phyloP scores from a whole-genome alignment of 2,113 vertebrate species.

The Lethenteron camtschaticum region DNA sequence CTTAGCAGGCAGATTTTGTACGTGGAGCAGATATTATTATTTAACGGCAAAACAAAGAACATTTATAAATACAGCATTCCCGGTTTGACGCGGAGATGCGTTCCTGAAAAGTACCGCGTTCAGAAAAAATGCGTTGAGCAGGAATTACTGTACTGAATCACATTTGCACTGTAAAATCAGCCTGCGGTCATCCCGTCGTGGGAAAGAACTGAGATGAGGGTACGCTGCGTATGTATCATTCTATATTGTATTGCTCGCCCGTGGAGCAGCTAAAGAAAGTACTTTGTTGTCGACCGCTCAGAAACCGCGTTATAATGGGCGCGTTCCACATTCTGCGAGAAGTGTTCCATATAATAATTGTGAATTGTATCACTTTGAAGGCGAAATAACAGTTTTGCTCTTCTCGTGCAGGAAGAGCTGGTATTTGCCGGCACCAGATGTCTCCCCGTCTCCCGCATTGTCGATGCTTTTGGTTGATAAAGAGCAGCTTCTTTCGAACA shows the following conservation, averaged over 20 bases:
- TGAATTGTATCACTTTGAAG: background rate
- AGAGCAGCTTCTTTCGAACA: slow-evolving; percentile 39
- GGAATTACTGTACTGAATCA: too few species aligned
- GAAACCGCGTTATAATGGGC: background rate
- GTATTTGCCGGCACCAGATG: slow-evolving; percentile 60
- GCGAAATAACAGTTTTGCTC: background rate
- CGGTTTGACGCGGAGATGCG: too few species aligned
- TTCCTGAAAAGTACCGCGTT: too few species aligned
- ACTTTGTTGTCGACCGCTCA: background rate
- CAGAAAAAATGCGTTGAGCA: too few species aligned
- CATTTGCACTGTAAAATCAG: too few species aligned
- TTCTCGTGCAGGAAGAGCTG: slow-evolving; percentile 53
- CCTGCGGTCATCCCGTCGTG: too few species aligned
- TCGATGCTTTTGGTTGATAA: slow-evolving; percentile 48
- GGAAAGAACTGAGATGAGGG: too few species aligned
- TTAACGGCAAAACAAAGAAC: slow-evolving; percentile 1
- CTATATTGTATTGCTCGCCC: background rate
- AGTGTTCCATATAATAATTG: background rate
- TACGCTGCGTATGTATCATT: slow-evolving; percentile 8
- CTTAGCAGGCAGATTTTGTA: too few species aligned
- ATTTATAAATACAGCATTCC: too few species aligned
- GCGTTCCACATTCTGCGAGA: background rate
- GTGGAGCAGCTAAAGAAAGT: background rate
- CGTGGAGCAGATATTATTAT: slow-evolving; percentile 4
- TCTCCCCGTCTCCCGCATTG: slow-evolving; percentile 34